Evolutionary conservation across 2,888 invertebrate genomes (phyloP).

Genomic region (Anthrax anthrax): DNA sequence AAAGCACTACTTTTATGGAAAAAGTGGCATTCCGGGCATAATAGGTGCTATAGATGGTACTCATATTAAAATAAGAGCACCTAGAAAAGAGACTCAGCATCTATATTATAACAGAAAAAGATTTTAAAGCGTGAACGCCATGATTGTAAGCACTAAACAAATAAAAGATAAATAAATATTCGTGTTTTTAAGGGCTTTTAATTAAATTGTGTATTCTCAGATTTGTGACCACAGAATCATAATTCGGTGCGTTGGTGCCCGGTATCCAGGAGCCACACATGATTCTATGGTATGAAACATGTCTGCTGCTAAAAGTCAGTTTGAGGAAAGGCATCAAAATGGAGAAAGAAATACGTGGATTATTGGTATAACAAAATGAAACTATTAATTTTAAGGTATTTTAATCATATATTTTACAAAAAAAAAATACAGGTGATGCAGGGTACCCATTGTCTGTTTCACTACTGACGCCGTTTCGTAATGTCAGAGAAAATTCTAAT

Average conservation of each 20-base stretch:
- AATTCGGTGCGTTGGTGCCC: not conserved
- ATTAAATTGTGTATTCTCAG: not conserved
- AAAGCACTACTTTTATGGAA: not conserved
- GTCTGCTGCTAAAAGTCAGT: not conserved
- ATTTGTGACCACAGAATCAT: not conserved
- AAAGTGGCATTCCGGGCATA: not conserved
- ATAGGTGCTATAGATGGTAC: not conserved
- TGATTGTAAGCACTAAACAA: not conserved
- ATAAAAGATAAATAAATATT: too few relatives aligned
- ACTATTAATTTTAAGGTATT: too few relatives aligned
- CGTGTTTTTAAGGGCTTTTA: not conserved
- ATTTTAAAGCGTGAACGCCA: not conserved
- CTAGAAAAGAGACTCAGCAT: not conserved
- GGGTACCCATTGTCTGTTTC: too few relatives aligned
- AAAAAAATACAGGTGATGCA: too few relatives aligned
- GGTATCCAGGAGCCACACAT: not conserved
- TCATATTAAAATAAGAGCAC: slow-evolving; percentile 1
- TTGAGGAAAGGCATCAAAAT: not conserved
- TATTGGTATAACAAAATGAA: too few relatives aligned
- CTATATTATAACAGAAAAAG: slow-evolving; percentile 1
- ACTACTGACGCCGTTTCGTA: too few relatives aligned
- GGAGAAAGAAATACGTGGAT: not conserved
- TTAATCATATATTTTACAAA: too few relatives aligned
- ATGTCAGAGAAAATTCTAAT: too few relatives aligned
- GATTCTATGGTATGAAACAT: not conserved